A percentile compares a stretch with the other conserved stretches of the same genome.
phyloP scores from a whole-genome alignment of 1,140 invertebrate species.

The Listronotus oregonensis region DNA sequence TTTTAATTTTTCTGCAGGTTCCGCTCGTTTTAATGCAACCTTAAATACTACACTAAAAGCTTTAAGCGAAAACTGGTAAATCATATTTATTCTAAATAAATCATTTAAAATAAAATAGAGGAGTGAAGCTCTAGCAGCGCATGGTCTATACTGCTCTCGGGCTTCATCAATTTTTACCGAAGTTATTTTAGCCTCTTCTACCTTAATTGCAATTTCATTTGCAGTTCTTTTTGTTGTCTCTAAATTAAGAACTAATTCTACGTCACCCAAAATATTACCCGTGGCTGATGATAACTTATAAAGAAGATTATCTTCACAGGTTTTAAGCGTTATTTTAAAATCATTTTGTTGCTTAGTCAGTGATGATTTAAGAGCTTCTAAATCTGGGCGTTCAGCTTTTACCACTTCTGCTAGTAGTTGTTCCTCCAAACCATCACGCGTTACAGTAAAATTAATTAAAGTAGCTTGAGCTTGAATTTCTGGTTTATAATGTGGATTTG shows the following conservation, averaged over 20 bases:
- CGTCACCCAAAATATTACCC: conserved; percentile 88
- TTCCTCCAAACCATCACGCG: conserved; percentile 87
- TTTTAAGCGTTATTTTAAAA: conserved; percentile 92
- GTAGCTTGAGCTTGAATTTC: conserved; percentile 97
- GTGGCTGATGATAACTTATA: conserved; percentile 85
- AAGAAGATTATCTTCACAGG: conserved; percentile 87
- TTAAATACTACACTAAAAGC: conserved; percentile 93
- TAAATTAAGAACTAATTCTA: conserved; percentile 87
- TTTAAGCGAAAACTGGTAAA: conserved; percentile 96
- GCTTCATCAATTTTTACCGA: conserved; percentile 88
- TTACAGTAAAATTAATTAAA: conserved; percentile 94
- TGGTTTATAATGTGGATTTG: conserved; percentile 94
- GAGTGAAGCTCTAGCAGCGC: conserved; percentile 84
- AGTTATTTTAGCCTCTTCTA: conserved; percentile 82
- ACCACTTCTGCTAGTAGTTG: conserved; percentile 93
- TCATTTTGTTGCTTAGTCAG: conserved; percentile 93
- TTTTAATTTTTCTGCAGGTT: conserved; percentile 69
- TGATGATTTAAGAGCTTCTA: conserved; percentile 68
- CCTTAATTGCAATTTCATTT: conserved; percentile 86
- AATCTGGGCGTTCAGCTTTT: conserved; percentile 88
- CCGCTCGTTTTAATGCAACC: conserved; percentile 78
- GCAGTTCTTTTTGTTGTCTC: conserved; percentile 93
- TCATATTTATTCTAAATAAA: conserved; percentile 90
- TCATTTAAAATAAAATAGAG: conserved; percentile 96
- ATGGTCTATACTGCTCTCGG: conserved; percentile 85